Percentiles rank a stretch among this genome's conserved stretches.
Evolutionary conservation across 2,113 vertebrate species (phyloP).

Genomic region (Helogale parvula): DNA sequence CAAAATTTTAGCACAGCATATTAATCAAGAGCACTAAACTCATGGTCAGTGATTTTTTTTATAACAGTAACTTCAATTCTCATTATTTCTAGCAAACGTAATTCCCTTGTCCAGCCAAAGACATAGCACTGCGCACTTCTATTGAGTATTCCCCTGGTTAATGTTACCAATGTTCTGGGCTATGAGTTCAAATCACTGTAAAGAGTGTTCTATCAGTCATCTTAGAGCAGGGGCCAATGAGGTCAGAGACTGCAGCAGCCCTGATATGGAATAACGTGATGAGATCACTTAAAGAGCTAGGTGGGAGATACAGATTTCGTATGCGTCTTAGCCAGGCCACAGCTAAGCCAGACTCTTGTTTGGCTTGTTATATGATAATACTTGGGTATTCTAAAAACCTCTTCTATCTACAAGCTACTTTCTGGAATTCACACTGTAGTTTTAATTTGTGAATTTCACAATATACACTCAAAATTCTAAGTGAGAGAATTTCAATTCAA

Average conservation of each 20-base stretch:
- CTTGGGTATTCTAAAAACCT: background rate
- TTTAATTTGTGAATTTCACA: background rate
- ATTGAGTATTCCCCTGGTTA: background rate
- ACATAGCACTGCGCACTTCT: background rate
- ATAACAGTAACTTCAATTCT: background rate
- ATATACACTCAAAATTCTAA: background rate
- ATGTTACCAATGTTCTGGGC: background rate
- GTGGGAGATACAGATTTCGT: background rate
- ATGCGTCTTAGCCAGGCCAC: background rate
- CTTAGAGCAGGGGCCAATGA: background rate
- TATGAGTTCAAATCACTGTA: background rate
- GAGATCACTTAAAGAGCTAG: background rate
- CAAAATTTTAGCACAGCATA: background rate
- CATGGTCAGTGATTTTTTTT: background rate
- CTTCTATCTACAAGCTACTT: background rate
- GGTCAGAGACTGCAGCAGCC: background rate
- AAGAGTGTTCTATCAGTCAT: background rate
- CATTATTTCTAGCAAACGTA: background rate
- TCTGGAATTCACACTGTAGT: background rate
- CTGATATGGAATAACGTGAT: background rate
- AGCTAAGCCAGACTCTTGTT: background rate
- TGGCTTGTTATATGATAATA: background rate
- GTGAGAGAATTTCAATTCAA: background rate
- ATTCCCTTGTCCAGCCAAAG: background rate
- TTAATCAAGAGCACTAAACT: background rate